Conservation (phyloP, 2,797 vertebrate genomes). For the Setipinna tenuifilis region DNA sequence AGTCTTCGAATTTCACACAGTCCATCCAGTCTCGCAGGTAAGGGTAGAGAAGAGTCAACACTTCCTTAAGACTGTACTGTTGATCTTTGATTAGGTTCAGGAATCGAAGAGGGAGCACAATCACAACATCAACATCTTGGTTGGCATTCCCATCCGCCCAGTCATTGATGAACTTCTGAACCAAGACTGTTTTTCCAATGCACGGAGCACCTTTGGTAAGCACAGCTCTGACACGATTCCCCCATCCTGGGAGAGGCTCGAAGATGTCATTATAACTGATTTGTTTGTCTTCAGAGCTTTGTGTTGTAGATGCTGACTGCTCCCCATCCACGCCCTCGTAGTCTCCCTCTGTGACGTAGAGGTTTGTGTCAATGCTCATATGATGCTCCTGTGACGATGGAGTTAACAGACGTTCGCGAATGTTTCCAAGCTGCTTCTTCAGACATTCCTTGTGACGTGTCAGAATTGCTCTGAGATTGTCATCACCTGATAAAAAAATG, state of each 20-base stretch:
- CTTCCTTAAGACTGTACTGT: neutral
- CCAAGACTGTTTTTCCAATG: conserved; percentile 5
- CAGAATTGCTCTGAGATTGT: neutral
- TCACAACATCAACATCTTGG: neutral
- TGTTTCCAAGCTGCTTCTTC: neutral
- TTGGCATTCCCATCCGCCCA: neutral
- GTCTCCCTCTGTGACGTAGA: conserved; percentile 1
- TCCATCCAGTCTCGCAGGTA: neutral
- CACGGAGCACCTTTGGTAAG: conserved; percentile 23
- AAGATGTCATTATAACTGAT: conserved; percentile 17
- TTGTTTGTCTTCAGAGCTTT: neutral
- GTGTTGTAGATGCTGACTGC: neutral
- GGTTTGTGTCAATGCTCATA: neutral
- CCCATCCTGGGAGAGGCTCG: neutral
- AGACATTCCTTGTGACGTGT: neutral
- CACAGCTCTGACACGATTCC: neutral
- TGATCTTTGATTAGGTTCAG: neutral
- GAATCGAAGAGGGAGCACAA: neutral
- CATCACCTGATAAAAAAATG: neutral
- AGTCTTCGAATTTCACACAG: neutral
- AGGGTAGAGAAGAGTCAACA: neutral
- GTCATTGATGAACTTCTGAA: neutral
- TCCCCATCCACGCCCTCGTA: neutral
- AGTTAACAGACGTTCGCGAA: neutral
- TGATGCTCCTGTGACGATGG: neutral